These are phyloP conservation scores for Amiota mariae DNA, from an alignment of 2,888 invertebrate species.

Conservation along the genomic window DNA sequence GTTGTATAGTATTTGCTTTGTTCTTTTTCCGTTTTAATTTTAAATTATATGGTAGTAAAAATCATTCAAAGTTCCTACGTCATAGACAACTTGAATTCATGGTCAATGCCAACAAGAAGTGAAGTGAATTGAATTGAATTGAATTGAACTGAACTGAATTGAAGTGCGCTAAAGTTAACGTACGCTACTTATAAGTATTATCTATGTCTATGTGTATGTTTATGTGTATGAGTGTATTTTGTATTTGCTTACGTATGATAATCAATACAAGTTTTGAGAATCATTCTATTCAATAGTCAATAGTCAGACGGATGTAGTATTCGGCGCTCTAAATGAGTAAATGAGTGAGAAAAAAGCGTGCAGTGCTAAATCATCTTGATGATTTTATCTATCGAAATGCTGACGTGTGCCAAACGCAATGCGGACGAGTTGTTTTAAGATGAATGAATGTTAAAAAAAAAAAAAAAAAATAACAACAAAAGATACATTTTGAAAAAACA, in stretches of 20 bases:
- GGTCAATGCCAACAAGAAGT: constrained; percentile 59
- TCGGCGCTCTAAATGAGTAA: not conserved
- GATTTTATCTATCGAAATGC: not conserved
- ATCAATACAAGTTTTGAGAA: constrained; percentile 27
- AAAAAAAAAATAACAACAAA: not conserved
- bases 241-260: not conserved
- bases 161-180: constrained; percentile 4
- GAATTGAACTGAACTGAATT: not conserved
- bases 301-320: constrained; percentile 21
- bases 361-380: constrained; percentile 11
- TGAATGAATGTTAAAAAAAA: not conserved
- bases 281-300: not conserved
- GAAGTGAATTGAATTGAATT: constrained; percentile 47
- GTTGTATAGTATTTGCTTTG: not conserved
- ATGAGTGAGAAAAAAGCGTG: not conserved
- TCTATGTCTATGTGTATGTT: not conserved
- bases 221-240: too few species aligned
- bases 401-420: constrained; percentile 11
- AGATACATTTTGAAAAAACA: too few species aligned
- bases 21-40: too few species aligned
- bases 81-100: constrained; percentile 51
- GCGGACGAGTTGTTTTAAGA: not conserved
- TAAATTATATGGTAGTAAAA: not conserved
- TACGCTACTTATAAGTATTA: not conserved
- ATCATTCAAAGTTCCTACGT: constrained; percentile 45